Base-by-base conservation (phyloP, 2,888 invertebrate genomes). In the Punctoribates punctum region DNA sequence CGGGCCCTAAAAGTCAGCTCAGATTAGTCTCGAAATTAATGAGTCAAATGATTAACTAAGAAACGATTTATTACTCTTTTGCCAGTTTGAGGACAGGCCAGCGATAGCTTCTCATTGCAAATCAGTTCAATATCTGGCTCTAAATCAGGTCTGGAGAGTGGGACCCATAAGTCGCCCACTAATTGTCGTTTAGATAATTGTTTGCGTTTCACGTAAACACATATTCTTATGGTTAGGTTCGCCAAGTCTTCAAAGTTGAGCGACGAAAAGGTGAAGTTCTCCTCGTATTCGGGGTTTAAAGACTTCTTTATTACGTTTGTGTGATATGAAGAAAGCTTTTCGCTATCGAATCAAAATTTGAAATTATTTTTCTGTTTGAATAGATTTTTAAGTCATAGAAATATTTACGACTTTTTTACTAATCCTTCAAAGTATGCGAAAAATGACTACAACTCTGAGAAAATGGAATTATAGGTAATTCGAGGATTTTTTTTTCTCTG, bases 41-140 rank as follows among this genome's bases (percentile, higher is more conserved):
- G 17, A 51, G 51, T 42, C 42, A 38, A 29, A 20, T 42, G 9
- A 42, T 23, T 20, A 17, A 42, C 42, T 67, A n/a, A n/a, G 20
- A 38, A 80, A 11, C 13, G 13, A 42, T 42, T 42, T 42, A 42
- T 42, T 65, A 67, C 67, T 67, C 79, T 80, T 70, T 80, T 81
- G 23, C 80, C 80, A 15, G 80, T 77, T 17, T 81, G 81, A n/a
- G 81, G 54, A 60, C 57, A 74, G 29, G 60, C 60, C 13, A 74
- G 27, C n/a, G 60, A 74, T 17, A 74, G 20, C 34, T 46, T 54
- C 11, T 74, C 60, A 3, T 3, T 60, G 62, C 51, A 54, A n/a
- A 54, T 29, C 0, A 74, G 38, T 20, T 29, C 42, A 38, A 73
- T 27, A 62, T 76, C 73, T 15, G 76, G 76, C 13, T 54, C 42